Evolutionary conservation across 2,888 invertebrate species (phyloP), one percentile per base, ranked within the genome.

Genomic region (Asteroscopus sphinx): DNA sequence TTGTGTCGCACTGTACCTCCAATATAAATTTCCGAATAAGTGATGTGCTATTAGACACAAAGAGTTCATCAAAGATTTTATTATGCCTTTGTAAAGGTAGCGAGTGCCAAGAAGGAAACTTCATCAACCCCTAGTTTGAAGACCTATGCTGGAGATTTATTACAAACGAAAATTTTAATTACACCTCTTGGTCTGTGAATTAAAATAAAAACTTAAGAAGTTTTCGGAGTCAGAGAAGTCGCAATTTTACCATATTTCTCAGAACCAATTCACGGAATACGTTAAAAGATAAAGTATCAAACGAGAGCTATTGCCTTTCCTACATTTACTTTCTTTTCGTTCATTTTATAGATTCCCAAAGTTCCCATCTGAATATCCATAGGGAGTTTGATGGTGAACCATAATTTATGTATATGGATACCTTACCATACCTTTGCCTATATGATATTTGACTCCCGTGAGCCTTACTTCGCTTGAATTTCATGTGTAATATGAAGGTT

Each of bases 241-340:
- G 12, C 25, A 37, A 17, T 37, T 5, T 17, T 1, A 17, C 3
- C 0, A 6, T 37, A 37, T 33, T 37, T 37, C 17, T 39, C 11
- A 0, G 8, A 13, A 12, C 33, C 33, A 45, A 36, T 65, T 52
- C 41, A 6, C 7, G 7, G 21, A 58, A 45, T 9, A 40, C 13
- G 36, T 41, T 46, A 11, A 46, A 51, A 58, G 40, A 45, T 47
- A 66, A 52, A 42, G 37, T 35, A 52, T 17, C 3, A 33, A 64
- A 51, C 44, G 65, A n/a, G 40, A 58, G 30, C 12, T 30, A 44
- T 66, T 47, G 25, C 37, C 37, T 44, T 53, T 53, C 44, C 35
- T 16, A 44, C 44, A 47, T 64, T 59, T 66, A 66, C 60, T 44
- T 59, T 46, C 60, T 13, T 26, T 35, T 53, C n/a, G n/a, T n/a